phyloP scores from a whole-genome alignment of 1,140 invertebrate species.

The Diuraphis noxia region DNA sequence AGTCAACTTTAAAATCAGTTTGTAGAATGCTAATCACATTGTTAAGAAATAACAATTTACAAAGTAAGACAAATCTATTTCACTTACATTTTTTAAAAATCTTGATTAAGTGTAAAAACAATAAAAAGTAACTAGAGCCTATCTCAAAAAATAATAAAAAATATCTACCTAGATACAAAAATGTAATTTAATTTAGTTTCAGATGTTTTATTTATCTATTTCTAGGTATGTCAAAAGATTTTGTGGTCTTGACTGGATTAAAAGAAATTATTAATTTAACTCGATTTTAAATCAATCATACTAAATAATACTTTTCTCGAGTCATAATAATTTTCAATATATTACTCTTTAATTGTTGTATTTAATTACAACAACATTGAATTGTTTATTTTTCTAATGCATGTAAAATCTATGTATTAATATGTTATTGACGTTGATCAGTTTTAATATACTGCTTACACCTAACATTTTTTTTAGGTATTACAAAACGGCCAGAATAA shows the following conservation, averaged over 20 bases:
- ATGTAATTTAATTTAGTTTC: background rate
- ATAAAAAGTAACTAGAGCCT: background rate
- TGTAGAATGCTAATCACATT: too few species aligned
- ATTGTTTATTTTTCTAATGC: too few species aligned
- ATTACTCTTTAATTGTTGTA: background rate
- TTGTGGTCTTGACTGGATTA: background rate
- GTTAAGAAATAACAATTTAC: too few species aligned
- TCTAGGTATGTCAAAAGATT: background rate
- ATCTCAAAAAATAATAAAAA: too few species aligned
- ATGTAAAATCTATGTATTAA: background rate
- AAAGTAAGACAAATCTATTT: background rate
- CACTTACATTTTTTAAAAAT: background rate
- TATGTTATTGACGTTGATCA: background rate
- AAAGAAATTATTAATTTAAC: background rate
- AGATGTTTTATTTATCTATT: background rate
- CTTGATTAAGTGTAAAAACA: background rate
- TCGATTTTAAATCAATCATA: background rate
- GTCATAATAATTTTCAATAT: background rate
- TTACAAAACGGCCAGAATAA: slow-evolving; percentile 45
- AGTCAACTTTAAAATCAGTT: background rate
- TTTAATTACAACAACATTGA: too few species aligned
- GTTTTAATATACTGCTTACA: slow-evolving; percentile 22
- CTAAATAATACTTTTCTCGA: background rate
- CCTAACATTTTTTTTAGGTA: slow-evolving; percentile 43
- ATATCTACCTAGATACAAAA: background rate